phyloP scores from a whole-genome alignment of 1,140 invertebrate species.

The Drosophila erecta region DNA sequence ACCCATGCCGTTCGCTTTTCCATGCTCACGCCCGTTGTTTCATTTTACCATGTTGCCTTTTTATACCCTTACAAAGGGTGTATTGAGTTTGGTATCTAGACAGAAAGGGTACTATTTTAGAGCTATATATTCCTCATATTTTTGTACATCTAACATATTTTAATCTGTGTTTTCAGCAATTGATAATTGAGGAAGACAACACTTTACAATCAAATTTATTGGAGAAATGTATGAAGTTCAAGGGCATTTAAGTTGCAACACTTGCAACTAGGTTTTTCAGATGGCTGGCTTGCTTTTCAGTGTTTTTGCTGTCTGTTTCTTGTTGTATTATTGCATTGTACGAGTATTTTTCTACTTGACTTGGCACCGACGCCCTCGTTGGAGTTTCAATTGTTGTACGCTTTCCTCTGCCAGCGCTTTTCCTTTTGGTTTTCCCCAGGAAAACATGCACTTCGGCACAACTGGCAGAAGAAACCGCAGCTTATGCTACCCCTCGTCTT shows the following conservation, averaged over 20 bases:
- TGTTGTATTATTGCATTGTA: constrained; percentile 77
- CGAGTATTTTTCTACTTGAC: constrained; percentile 82
- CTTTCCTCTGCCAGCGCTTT: constrained; percentile 22
- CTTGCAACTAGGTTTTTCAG: constrained; percentile 7
- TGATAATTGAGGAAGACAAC: too few species aligned
- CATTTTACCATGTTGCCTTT: constrained; percentile 66
- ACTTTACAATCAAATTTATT: too few species aligned
- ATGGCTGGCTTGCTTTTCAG: constrained; percentile 36
- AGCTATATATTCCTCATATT: too few species aligned
- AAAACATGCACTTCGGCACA: constrained; percentile 67
- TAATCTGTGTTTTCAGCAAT: too few species aligned
- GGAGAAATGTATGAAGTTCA: neutral
- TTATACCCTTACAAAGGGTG: constrained; percentile 10
- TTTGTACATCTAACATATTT: too few species aligned
- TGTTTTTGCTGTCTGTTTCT: constrained; percentile 35
- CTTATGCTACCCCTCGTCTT: constrained; percentile 48
- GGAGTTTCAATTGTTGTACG: constrained; percentile 44
- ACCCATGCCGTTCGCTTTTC: constrained; percentile 58
- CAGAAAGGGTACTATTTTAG: too few species aligned
- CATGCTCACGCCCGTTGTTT: constrained; percentile 78
- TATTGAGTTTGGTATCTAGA: too few species aligned
- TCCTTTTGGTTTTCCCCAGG: constrained; percentile 25
- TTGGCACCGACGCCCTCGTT: constrained; percentile 63
- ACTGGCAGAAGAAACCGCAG: constrained; percentile 71
- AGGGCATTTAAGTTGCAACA: neutral